Percentiles rank a stretch among this genome's conserved stretches.
phyloP scores from a whole-genome alignment of 1,140 invertebrate species.

The Gyrodactylus salaris region DNA sequence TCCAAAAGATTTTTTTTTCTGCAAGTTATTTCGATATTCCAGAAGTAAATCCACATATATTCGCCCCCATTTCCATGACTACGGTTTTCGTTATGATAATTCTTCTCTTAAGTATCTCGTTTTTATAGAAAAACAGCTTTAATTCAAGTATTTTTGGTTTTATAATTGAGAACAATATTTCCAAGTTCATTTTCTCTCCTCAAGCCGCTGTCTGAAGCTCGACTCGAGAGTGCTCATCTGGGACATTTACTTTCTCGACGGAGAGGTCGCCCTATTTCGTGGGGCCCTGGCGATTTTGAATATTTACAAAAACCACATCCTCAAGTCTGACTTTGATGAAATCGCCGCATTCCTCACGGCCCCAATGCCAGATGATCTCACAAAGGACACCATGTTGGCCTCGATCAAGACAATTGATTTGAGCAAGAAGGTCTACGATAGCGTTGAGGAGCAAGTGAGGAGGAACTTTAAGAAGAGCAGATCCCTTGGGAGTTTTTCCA shows the following conservation, averaged over 20 bases:
- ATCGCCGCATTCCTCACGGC: constrained; percentile 44
- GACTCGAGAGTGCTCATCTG: constrained; percentile 50
- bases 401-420: not conserved
- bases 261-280: constrained; percentile 50
- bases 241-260: constrained; percentile 53
- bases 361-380: constrained; percentile 38
- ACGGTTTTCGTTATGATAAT: no score
- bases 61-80: no score
- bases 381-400: not conserved
- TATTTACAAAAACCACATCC: constrained; percentile 38
- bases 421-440: not conserved
- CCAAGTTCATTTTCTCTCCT: no score
- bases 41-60: no score
- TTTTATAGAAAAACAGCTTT: no score
- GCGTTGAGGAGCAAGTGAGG: not conserved
- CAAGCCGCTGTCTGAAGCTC: constrained; percentile 31
- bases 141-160: no score
- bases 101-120: no score
- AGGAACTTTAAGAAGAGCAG: no score
- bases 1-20: no score
- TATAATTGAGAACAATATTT: no score
- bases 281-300: constrained; percentile 46
- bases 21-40: no score
- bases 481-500: no score
- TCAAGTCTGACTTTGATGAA: constrained; percentile 47